Conservation (phyloP, 2,797 vertebrate species). For the Iguana delicatissima region DNA sequence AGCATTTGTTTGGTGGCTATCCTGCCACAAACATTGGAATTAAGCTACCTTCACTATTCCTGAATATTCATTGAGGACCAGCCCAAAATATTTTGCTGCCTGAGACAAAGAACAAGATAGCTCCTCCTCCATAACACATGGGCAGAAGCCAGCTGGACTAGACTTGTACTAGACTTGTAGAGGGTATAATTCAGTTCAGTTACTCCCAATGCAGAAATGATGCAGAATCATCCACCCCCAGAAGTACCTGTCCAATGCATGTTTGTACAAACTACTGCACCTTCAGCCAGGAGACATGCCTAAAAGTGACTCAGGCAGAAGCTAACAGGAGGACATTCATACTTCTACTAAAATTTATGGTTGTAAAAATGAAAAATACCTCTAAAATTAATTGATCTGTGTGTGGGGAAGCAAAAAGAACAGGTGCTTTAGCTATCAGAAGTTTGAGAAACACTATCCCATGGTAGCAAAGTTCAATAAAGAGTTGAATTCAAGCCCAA, state of each 20-base stretch:
- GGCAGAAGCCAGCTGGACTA: not conserved
- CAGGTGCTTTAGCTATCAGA: too few relatives aligned
- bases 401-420: not conserved
- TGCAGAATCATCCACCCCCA: not conserved
- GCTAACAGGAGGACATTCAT: not conserved
- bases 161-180: too few relatives aligned
- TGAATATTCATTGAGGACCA: not conserved
- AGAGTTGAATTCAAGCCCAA: slow-evolving; percentile 14
- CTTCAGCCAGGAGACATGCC: not conserved
- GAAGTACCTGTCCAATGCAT: not conserved
- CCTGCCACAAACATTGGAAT: not conserved
- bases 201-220: not conserved
- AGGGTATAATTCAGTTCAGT: not conserved
- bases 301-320: not conserved
- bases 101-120: not conserved
- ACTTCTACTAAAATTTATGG: not conserved
- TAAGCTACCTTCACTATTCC: not conserved
- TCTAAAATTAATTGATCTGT: not conserved
- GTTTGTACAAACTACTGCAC: not conserved
- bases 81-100: not conserved
- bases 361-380: not conserved
- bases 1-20: not conserved
- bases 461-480: not conserved
- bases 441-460: not conserved
- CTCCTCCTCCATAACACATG: not conserved